phyloP scores from a whole-genome alignment of 2,797 vertebrate genomes.

The Sciurus carolinensis region DNA sequence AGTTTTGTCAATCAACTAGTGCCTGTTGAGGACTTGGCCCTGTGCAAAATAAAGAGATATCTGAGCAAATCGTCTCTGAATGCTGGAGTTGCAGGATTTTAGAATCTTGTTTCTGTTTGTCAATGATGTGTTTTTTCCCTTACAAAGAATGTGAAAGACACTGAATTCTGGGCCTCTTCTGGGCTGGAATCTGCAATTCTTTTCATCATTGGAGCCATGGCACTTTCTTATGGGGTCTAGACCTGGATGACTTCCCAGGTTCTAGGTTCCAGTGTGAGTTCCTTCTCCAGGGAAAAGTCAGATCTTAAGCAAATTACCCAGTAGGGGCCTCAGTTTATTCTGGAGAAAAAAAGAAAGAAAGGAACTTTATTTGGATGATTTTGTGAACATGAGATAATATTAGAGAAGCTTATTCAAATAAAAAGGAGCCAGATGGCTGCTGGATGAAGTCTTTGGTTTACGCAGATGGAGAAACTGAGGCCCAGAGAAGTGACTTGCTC shows the following conservation, averaged over 20 bases:
- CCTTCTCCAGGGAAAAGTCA: not conserved
- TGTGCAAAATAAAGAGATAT: constrained; percentile 14
- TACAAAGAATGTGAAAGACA: not conserved
- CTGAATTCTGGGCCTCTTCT: not conserved
- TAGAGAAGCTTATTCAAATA: constrained; percentile 11
- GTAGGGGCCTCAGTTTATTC: not conserved
- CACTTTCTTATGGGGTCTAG: not conserved
- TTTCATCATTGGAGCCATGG: not conserved
- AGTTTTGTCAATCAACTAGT: not conserved
- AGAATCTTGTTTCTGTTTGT: not conserved
- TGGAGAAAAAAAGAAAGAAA: not conserved
- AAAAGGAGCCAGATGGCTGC: not conserved
- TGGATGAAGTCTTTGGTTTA: not conserved
- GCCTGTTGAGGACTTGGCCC: not conserved
- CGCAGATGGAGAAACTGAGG: constrained; percentile 1
- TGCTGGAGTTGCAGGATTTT: not conserved
- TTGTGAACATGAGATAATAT: constrained; percentile 14
- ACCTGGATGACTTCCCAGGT: not conserved
- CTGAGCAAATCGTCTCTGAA: not conserved
- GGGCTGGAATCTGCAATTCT: not conserved
- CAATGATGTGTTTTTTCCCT: not conserved
- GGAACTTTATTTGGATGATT: constrained; percentile 9
- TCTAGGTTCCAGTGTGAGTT: not conserved
- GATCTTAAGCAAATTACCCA: constrained; percentile 9
- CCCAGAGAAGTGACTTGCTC: not conserved